A percentile compares a stretch with the other conserved stretches of the same genome.
Conservation (phyloP, 2,888 invertebrate genomes). For the Craniophora ligustri region DNA sequence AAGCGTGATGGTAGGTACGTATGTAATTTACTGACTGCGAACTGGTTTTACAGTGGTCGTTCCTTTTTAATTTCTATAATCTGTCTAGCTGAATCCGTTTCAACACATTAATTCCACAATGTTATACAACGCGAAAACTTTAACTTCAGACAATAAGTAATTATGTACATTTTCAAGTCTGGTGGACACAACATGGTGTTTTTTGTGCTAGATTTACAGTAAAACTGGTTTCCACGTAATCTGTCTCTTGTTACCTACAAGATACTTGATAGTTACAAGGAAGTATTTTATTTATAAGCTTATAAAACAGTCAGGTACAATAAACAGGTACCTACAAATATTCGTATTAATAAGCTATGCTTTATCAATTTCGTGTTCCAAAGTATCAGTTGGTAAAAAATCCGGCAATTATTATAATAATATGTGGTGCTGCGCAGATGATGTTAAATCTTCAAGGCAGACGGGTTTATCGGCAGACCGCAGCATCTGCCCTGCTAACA, state of each 20-base stretch:
- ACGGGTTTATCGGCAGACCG: constrained; percentile 37
- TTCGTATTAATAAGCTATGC: background rate
- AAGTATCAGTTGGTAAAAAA: constrained; percentile 36
- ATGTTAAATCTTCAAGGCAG: constrained; percentile 50
- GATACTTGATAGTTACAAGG: background rate
- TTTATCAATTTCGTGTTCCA: constrained; percentile 1
- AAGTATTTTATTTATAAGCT: background rate
- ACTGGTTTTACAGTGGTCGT: too few relatives aligned
- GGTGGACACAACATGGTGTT: constrained; percentile 4
- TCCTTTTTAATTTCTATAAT: background rate
- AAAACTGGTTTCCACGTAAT: background rate
- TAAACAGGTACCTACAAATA: too few relatives aligned
- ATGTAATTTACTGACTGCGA: too few relatives aligned
- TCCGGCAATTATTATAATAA: constrained; percentile 39
- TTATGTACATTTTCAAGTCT: constrained; percentile 41
- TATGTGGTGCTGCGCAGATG: constrained; percentile 22
- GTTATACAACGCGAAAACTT: background rate
- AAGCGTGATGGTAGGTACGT: too few relatives aligned
- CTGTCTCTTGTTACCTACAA: too few relatives aligned
- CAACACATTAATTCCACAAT: background rate
- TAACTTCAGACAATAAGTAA: constrained; percentile 7
- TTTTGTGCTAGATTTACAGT: background rate
- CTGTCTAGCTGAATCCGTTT: background rate
- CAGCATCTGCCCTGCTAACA: constrained; percentile 35
- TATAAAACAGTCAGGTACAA: background rate